Base-by-base conservation (phyloP, 2,888 invertebrate species). In the Podabrus alpinus region DNA sequence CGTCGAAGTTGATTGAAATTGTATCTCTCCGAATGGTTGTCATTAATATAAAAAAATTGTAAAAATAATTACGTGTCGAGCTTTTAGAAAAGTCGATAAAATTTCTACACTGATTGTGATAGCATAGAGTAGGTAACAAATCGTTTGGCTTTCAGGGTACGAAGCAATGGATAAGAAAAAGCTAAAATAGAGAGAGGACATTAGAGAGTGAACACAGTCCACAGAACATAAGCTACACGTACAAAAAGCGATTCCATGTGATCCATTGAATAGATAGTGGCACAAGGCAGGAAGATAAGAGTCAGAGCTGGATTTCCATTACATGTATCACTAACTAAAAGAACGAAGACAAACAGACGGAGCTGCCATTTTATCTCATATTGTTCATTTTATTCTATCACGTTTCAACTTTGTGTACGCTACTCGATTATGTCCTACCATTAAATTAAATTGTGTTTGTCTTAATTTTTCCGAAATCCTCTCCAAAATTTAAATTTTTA, bases 191-290 rank as follows among this genome's bases (percentile, higher is more conserved):
- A 67, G 67, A 72, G 68, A 72, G 68, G 25, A 29, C 67, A 67
- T 70, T 72, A 68, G 72, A 62, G 68, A 72, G 72, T 68, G 72
- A 72, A 60, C 66, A 69, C 69, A 69, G 69, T 73, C 66, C 69
- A 69, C 69, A 69, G 74, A 68, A 69, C 74, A 70, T 73, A 75
- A 71, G 77, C 72, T 71, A 69, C 76, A 78, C 76, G 78, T 78
- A 74, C 73, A 78, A 74, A 74, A 75, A 76, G 74, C 76, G 73
- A 71, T 78, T 76, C 69, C 67, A 66, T 78, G 76, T 76, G 78
- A 78, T 78, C 78, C 78, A 78, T 78, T 78, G 78, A 78, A 74
- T 74, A 78, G 78, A 78, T 78, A 78, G 73, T 59, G 21, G 73
- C 69, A 66, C 68, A 72, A 73, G 73, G 73, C 73, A 69, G 69